Evolutionary conservation across 2,888 invertebrate species (phyloP), one percentile per base, ranked within the genome.

Genomic region (Argyra leucocephala): DNA sequence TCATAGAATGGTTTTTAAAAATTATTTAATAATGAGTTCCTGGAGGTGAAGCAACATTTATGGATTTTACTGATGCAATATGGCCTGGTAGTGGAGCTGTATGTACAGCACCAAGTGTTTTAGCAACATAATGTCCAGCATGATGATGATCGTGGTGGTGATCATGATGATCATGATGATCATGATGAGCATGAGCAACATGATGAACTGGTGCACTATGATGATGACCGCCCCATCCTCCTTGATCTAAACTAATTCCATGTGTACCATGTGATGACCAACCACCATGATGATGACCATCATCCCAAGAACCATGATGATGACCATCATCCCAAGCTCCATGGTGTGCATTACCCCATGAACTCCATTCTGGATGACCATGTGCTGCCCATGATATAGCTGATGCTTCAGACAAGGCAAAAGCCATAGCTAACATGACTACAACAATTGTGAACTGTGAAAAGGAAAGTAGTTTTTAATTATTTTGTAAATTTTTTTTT

Each of bases 41-140:
- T 72, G 82, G 81, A 64, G 81, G 81, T 67, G 82, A 80, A 64
- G 80, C 81, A 24, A 80, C 75, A 73, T 82, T 82, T 66, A 82
- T 72, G 7, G 73, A 72, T 63, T 72, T 69, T 57, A 72, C 73
- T 21, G 73, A 74, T 58, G 70, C 68, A 62, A 71, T 66, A 69
- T 82, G 82, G 70, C 81, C 80, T 22, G 81, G 79, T 61, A 81
- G 74, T 61, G 82, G 82, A 64, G 82, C 82, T 23, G 79, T 77
- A 70, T 82, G 82, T n/a, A 81, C 72, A 61, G 82, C 78, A 66
- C 82, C 82, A 69, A 79, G 79, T 63, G 78, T 82, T 64, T 81
- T 81, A 63, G 81, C 81, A 24, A 73, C 72, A 63, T 74, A 74
- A 67, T 69, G 70, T 48, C 71, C 72, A 57, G 67, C 67, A 64